Percentiles rank a stretch among this genome's conserved stretches.
These are phyloP conservation scores for Pharmacophagus antenor DNA, from an alignment of 2,888 invertebrate species.

Conservation along the genomic window DNA sequence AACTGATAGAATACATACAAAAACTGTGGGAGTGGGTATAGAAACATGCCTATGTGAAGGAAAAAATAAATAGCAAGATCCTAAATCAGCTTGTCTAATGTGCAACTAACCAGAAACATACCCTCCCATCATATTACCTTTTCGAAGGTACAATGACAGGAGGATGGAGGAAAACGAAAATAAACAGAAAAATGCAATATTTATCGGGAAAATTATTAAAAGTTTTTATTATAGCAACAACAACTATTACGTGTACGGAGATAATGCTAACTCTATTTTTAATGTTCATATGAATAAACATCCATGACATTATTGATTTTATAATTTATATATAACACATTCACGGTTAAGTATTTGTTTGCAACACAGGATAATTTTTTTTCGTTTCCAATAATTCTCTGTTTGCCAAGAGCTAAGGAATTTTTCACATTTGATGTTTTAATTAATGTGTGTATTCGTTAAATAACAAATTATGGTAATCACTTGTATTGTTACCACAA, in stretches of 20 bases:
- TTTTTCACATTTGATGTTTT: too few relatives aligned
- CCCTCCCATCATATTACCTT: not conserved
- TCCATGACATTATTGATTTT: too few relatives aligned
- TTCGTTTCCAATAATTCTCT: not conserved
- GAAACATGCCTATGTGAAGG: conserved; percentile 41
- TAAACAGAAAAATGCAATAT: conserved; percentile 45
- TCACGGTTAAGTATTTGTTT: too few relatives aligned
- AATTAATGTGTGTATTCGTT: too few relatives aligned
- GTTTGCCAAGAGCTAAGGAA: not conserved
- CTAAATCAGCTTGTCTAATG: not conserved
- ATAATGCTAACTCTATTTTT: conserved; percentile 54
- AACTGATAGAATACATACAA: conserved; percentile 21
- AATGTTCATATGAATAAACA: conserved; percentile 43
- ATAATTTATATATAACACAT: too few relatives aligned
- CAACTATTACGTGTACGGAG: conserved; percentile 59
- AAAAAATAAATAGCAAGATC: conserved; percentile 4
- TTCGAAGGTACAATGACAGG: conserved; percentile 43
- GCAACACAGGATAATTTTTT: not conserved
- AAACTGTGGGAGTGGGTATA: conserved; percentile 2
- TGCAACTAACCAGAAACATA: too few relatives aligned
- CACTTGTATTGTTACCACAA: too few relatives aligned
- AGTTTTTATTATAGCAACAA: conserved; percentile 52
- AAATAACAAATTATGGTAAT: too few relatives aligned
- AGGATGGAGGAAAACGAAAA: conserved; percentile 48
- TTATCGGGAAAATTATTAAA: conserved; percentile 53